Base-by-base conservation (phyloP, 1,140 invertebrate species). In the Drosophila serrata region DNA sequence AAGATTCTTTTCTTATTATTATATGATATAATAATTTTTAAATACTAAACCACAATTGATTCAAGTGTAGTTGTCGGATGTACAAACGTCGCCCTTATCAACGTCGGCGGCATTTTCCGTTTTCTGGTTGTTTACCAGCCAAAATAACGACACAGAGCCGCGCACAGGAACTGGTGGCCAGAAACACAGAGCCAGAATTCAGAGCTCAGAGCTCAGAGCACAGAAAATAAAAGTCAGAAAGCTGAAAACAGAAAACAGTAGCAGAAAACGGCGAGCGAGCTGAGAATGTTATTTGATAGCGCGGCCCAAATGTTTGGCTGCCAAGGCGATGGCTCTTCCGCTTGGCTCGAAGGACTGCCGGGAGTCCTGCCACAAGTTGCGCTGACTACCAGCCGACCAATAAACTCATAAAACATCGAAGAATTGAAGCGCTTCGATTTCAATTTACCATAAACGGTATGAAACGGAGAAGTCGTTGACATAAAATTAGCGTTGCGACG, bases 381-480 rank as follows among this genome's bases (percentile, higher is more conserved):
- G 82, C 65, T 72, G 82, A 68, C 79, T 85, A 85, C 85, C 81
- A 74, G 43, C 29, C 75, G 60, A 57, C 60, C 77, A 68, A 88
- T 90, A 90, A 85, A 90, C 85, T 90, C 85, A 90, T 90, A 90
- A 90, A 90, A 84, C 86, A 90, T 85, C 82, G 81, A 72, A 72
- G 65, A 90, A 90, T 85, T 90, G 86, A 90, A 90, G 78, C 86
- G 85, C 86, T 90, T 90, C 81, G 81, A 90, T 90, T 90, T 90
- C 86, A 86, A 90, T 90, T 90, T 90, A 90, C 86, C 85, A 90
- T 88, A 88, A 88, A 90, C 62, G 88, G 76, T 88, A 81, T 75
- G 75, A 80, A 68, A 78, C 88, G 78, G 74, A 90, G 70, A 78
- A 90, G 85, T 88, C 86, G 86, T 85, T 90, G 81, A 90, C 85